Evolutionary conservation across 2,797 vertebrate species (phyloP).

Genomic region (Eutrigla gurnardus): DNA sequence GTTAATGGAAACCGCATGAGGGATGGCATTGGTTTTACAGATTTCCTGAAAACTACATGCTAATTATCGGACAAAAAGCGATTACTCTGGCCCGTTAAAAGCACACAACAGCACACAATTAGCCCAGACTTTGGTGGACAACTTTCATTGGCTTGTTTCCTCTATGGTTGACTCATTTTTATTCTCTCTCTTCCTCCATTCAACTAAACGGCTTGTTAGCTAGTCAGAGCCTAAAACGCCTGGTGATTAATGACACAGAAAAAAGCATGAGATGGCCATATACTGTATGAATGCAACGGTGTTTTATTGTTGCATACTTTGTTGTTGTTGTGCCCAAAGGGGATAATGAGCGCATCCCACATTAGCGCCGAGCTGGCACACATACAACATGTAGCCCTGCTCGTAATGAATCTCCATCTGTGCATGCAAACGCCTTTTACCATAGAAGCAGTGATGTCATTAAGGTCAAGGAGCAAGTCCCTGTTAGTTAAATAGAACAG

Average conservation of each 20-base stretch:
- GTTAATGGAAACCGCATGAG: constrained; percentile 73
- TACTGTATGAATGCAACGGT: constrained; percentile 27
- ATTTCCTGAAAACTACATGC: constrained; percentile 75
- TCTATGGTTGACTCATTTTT: constrained; percentile 51
- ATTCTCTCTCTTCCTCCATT: constrained; percentile 34
- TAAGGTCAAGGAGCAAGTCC: constrained; percentile 44
- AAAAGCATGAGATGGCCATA: constrained; percentile 29
- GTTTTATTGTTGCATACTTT: constrained; percentile 47
- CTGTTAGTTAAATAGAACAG: constrained; percentile 45
- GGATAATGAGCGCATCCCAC: constrained; percentile 73
- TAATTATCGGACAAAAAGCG: constrained; percentile 67
- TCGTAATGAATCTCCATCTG: constrained; percentile 67
- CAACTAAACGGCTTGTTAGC: constrained; percentile 37
- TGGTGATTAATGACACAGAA: constrained; percentile 33
- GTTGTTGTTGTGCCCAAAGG: constrained; percentile 61
- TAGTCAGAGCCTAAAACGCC: constrained; percentile 21
- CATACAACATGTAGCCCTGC: constrained; percentile 15
- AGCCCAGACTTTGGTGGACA: constrained; percentile 53
- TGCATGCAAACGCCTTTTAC: constrained; percentile 50
- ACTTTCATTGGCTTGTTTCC: constrained; percentile 62
- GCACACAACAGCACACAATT: constrained; percentile 57
- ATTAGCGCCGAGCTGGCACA: constrained; percentile 62
- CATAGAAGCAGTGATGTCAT: constrained; percentile 58
- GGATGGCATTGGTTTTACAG: constrained; percentile 70
- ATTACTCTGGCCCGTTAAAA: constrained; percentile 69